Evolutionary conservation across 2,113 vertebrate species (phyloP), one percentile per base, ranked within the genome.

Genomic region (Hippoglossus stenolepis): DNA sequence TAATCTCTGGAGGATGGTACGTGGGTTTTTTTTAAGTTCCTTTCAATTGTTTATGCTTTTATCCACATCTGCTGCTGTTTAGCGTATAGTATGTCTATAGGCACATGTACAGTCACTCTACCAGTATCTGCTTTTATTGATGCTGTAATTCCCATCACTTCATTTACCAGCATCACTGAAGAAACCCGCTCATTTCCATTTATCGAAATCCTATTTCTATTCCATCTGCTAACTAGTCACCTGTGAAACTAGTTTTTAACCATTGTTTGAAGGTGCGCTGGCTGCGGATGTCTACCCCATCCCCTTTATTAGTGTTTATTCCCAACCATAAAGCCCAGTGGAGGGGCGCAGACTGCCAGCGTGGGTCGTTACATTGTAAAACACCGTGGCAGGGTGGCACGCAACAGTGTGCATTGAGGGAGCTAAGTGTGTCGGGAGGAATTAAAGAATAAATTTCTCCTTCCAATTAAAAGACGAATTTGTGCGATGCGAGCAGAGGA

Each of bases 221-320:
- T 91, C 90, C 87, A 92, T 94, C 92, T 90, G 89, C 85, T 82
- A 91, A 88, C 91, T 90, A 90, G 90, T 90, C 92, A 93, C 92
- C 90, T 94, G 90, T 94, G 92, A 93, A 94, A 94, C 91, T 92
- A 92, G 92, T 89, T 92, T 93, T 91, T 90, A 93, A 93, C 91
- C 86, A 89, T 70, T 82, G 85, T 82, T 82, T 90, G 77, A 84
- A 86, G 85, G 85, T 35, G 62, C 66, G 12, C 65, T 49, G 72
- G 73, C 82, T 86, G 78, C 40, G 53, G 77, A 81, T 73, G 72
- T 85, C 83, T 77, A 82, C 84, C 64, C 66, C 80, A 79, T 74
- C 67, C 69, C 83, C 64, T 91, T 89, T 89, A 91, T 90, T 91
- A 82, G 89, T 90, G 92, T 91, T 91, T 93, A 89, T 90, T 83